phyloP scores from a whole-genome alignment of 2,797 vertebrate genomes.

The Danio tinwini region DNA sequence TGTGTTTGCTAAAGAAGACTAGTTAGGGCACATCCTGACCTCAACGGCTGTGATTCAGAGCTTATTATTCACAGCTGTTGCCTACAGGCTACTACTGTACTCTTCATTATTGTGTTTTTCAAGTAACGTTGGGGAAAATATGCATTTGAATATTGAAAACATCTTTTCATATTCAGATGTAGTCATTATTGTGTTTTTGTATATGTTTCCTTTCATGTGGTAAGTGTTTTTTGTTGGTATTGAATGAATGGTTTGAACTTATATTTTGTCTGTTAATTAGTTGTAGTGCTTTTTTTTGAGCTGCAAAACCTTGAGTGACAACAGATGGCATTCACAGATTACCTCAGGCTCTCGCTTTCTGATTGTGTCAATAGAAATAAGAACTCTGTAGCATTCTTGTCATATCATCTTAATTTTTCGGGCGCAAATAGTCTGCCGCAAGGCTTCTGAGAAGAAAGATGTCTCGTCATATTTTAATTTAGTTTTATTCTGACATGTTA shows the following conservation, averaged over 20 bases:
- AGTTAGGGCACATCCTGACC: neutral
- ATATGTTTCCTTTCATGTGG: neutral
- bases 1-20: neutral
- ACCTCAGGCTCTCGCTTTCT: slow-evolving; percentile 61
- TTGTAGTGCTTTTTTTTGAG: neutral
- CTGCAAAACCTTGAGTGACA: slow-evolving; percentile 55
- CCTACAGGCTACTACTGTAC: neutral
- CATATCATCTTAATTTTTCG: slow-evolving; percentile 63
- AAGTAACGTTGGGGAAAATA: neutral
- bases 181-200: neutral
- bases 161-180: neutral
- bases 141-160: neutral
- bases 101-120: neutral
- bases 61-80: slow-evolving; percentile 6
- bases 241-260: neutral
- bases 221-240: neutral
- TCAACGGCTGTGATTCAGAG: slow-evolving; percentile 12
- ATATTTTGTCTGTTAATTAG: neutral
- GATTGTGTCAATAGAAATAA: slow-evolving; percentile 68
- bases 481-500: slow-evolving; percentile 18
- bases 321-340: slow-evolving; percentile 56
- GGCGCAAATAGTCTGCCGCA: slow-evolving; percentile 52
- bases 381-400: slow-evolving; percentile 60
- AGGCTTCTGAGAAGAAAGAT: slow-evolving; percentile 54
- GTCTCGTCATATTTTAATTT: slow-evolving; percentile 39